phyloP scores from a whole-genome alignment of 1,140 invertebrate genomes.

The Adelges cooleyi region DNA sequence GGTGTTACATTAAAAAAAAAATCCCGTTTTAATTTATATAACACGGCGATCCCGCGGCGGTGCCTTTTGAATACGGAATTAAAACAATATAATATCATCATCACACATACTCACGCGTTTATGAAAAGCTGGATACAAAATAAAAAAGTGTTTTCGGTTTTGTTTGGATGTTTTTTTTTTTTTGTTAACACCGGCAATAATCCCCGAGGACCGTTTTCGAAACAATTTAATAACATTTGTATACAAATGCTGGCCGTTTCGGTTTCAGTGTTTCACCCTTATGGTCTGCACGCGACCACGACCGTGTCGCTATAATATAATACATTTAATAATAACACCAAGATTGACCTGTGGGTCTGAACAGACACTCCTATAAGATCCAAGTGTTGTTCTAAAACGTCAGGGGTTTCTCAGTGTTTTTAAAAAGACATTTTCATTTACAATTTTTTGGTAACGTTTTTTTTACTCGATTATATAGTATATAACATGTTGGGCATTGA shows the following conservation, averaged over 20 bases:
- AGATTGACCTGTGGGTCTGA: too few relatives aligned
- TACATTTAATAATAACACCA: too few relatives aligned
- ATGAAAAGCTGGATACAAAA: background rate
- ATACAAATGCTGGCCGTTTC: background rate
- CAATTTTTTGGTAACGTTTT: too few relatives aligned
- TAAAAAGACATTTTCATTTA: too few relatives aligned
- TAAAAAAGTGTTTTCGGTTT: conserved; percentile 1
- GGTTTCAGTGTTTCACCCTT: background rate
- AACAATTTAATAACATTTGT: conserved; percentile 28
- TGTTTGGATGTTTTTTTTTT: background rate
- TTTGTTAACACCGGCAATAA: conserved; percentile 20
- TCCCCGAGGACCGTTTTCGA: conserved; percentile 23
- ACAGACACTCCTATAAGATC: too few relatives aligned
- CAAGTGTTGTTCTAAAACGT: too few relatives aligned
- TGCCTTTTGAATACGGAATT: conserved; percentile 11
- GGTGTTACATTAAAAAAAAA: conserved; percentile 6
- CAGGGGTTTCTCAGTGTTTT: too few relatives aligned
- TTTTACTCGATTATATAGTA: too few relatives aligned
- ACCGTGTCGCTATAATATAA: too few relatives aligned
- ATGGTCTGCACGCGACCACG: background rate
- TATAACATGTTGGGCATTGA: too few relatives aligned
- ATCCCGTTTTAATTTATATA: conserved; percentile 21
- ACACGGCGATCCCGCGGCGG: background rate
- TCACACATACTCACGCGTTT: too few relatives aligned
- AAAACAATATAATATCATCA: too few relatives aligned